Conservation (phyloP, 2,888 invertebrate species). For the Lobophora halterata region DNA sequence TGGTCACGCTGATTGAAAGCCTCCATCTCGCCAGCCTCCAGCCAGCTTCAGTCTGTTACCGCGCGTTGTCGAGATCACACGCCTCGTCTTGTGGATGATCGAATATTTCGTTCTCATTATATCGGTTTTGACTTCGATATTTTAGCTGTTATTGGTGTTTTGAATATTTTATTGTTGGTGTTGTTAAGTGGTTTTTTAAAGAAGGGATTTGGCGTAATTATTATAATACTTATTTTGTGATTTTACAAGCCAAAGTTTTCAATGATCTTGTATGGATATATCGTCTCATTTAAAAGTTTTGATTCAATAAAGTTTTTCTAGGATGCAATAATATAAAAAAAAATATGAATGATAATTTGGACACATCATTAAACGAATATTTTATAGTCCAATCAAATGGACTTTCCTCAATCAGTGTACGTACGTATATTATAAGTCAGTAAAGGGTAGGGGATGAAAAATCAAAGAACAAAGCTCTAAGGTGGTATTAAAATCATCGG, state of each 20-base stretch:
- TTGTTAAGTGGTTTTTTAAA: not conserved
- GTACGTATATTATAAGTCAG: too few relatives aligned
- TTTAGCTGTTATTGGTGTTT: constrained; percentile 2
- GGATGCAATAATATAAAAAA: too few relatives aligned
- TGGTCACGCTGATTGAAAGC: constrained; percentile 45
- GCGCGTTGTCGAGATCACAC: constrained; percentile 19
- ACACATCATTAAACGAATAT: too few relatives aligned
- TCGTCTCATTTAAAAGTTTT: too few relatives aligned
- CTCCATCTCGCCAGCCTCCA: constrained; percentile 22
- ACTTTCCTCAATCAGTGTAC: constrained; percentile 13
- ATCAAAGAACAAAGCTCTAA: constrained; percentile 27
- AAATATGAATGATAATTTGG: too few relatives aligned
- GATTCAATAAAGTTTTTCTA: too few relatives aligned
- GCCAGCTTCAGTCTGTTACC: constrained; percentile 19
- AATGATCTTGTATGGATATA: too few relatives aligned
- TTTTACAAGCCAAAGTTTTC: too few relatives aligned
- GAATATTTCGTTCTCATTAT: not conserved
- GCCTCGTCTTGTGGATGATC: constrained; percentile 7
- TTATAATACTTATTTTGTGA: too few relatives aligned
- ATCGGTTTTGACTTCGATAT: not conserved
- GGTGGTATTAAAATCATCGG: constrained; percentile 24
- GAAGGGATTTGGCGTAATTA: not conserved
- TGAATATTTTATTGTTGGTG: not conserved
- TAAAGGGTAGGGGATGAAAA: constrained; percentile 25
- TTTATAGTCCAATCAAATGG: too few relatives aligned